Evolutionary conservation across 2,888 invertebrate genomes (phyloP), one percentile per base, ranked within the genome.

Genomic region (Papilio demoleus): DNA sequence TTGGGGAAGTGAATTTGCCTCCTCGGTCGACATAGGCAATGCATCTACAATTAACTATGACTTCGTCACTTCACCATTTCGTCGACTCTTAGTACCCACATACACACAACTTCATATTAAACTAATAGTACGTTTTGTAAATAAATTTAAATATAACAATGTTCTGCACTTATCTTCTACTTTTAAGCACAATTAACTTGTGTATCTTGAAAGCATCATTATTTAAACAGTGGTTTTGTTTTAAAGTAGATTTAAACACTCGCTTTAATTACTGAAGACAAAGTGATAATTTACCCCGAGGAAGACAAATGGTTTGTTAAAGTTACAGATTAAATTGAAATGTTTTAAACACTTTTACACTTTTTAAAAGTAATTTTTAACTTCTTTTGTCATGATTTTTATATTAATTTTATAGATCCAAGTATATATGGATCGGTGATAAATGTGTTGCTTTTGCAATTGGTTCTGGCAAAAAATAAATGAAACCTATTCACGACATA

Each of bases 141-240:
- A 22, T 50, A 47, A 19, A 27, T 53, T 53, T 53, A n/a, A 27
- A 27, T 14, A 9, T 31, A 31, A 53, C n/a, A n/a, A 9, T 53
- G 31, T 53, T 53, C 24, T 17, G 17, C 31, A 53, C 53, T 53
- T 53, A 31, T 31, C 31, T 53, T 53, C n/a, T 2, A 31, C n/a
- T n/a, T 31, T 53, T 31, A 8, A 53, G n/a, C 27, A 53, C 31
- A 53, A 53, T 31, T 27, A 53, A 53, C 27, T 31, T n/a, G 53
- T 31, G 14, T 53, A 53, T 53, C 53, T 53, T n/a, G 31, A 53
- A 53, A 27, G 53, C 27, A n/a, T 53, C n/a, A n/a, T 53, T 53
- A 53, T 27, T 53, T 53, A 53, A 50, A 50, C 27, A 31, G 27
- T 53, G 27, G 53, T 53, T 53, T 53, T 31, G 8, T 53, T 53